Evolutionary conservation across 2,797 vertebrate genomes (phyloP), one percentile per base, ranked within the genome.

Genomic region (Limnodromus scolopaceus): DNA sequence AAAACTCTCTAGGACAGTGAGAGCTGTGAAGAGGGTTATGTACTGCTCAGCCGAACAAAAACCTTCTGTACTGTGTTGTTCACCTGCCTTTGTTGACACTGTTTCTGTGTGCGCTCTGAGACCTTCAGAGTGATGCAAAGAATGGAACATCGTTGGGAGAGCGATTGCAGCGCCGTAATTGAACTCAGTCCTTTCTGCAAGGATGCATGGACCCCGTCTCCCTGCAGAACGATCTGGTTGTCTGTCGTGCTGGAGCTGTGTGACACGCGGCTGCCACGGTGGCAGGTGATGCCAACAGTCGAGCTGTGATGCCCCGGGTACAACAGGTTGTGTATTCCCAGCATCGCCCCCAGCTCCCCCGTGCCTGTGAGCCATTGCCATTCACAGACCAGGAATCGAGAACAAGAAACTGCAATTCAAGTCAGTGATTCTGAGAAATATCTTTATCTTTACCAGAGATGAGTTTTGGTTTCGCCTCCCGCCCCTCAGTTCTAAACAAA

Each of bases 261-360:
- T 2, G 2, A 8, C 12, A 4, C 27, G 0, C 1, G 32, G 63
- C 2, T 65, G 66, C 49, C 27, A 4, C 2, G 4, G 75, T 46
- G 43, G 91, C 66, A 66, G 48, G 79, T 69, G n/a, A 30, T 68
- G 54, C 86, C 9, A 4, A 10, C 2, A 43, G 46, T n/a, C 24
- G 24, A 28, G 43, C 75, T 12, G 25, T 9, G 2, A 7, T 11
- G 70, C 15, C 75, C 51, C 51, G 3, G 3, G 54, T 58, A 4
- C 15, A 32, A 17, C 54, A 34, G 78, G 66, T 74, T 76, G 7
- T 28, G 39, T 16, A 53, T 77, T 87, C 41, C 14, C 19, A 32
- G 63, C 10, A 2, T 39, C 11, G 8, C 57, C 60, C 39, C 18
- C 20, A 15, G 61, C 51, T 57, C 63, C 74, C 23, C 22, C 0